These are phyloP conservation scores for Penaeus japonicus DNA, from an alignment of 1,140 invertebrate species.

Conservation along the genomic window DNA sequence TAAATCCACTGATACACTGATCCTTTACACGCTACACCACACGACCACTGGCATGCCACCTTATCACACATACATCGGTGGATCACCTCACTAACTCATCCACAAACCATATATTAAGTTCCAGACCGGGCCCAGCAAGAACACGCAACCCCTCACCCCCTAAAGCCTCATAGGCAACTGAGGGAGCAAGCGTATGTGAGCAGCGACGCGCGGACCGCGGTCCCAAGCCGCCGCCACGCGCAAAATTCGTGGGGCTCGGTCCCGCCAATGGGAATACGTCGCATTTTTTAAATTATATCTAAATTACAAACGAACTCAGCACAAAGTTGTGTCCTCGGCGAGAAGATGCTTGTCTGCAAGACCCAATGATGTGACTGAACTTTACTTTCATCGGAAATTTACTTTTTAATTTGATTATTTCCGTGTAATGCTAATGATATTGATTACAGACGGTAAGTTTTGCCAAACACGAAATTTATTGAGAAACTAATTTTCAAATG, in stretches of 20 bases:
- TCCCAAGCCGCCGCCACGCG: conserved; percentile 20
- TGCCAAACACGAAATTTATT: too few relatives aligned
- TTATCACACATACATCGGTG: conserved; percentile 25
- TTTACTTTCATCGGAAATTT: too few relatives aligned
- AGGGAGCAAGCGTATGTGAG: conserved; percentile 47
- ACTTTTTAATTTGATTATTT: too few relatives aligned
- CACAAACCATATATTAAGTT: conserved; percentile 49
- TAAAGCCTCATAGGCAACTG: conserved; percentile 51
- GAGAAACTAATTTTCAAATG: too few relatives aligned
- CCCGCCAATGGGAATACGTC: not conserved
- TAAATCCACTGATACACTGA: conserved; percentile 46
- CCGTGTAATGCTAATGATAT: too few relatives aligned
- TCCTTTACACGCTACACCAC: conserved; percentile 30
- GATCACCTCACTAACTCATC: conserved; percentile 32
- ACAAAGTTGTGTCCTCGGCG: too few relatives aligned
- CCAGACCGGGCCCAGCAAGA: conserved; percentile 34
- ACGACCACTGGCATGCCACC: conserved; percentile 35
- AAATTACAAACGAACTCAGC: not conserved
- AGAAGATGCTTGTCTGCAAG: too few relatives aligned
- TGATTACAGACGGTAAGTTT: too few relatives aligned
- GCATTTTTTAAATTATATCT: conserved; percentile 15
- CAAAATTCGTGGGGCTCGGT: conserved; percentile 28
- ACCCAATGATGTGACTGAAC: too few relatives aligned
- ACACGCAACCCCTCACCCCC: conserved; percentile 45
- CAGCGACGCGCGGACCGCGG: conserved; percentile 45